Evolutionary conservation across 1,140 invertebrate species (phyloP).

Genomic region (Berghia stephanieae): DNA sequence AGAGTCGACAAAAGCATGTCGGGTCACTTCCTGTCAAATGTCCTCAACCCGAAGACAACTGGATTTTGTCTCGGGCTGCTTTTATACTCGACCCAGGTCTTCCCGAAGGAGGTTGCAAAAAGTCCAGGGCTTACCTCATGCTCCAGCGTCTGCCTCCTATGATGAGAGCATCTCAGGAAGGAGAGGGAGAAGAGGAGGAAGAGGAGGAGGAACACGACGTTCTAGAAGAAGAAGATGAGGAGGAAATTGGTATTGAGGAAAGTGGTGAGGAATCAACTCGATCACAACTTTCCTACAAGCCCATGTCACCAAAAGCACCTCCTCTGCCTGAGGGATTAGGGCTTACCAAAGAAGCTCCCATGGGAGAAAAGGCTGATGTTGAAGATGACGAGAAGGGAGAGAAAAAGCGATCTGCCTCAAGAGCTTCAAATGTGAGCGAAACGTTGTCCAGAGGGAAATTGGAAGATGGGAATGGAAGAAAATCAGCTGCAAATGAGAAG

Average conservation of each 20-base stretch:
- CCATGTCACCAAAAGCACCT: constrained; percentile 57
- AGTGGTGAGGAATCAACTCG: constrained; percentile 21
- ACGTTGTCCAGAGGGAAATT: not conserved
- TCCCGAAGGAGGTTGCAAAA: constrained; percentile 56
- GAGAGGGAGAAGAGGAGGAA: constrained; percentile 40
- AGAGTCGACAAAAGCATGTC: constrained; percentile 56
- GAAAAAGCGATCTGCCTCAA: not conserved
- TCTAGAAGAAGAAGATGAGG: constrained; percentile 41
- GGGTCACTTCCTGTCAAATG: constrained; percentile 47
- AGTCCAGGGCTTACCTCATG: constrained; percentile 56
- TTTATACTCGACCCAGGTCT: constrained; percentile 59
- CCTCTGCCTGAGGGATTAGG: constrained; percentile 56
- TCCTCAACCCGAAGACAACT: constrained; percentile 46
- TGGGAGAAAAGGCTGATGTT: constrained; percentile 32
- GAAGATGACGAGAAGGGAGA: constrained; percentile 7
- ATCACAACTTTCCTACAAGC: constrained; percentile 56
- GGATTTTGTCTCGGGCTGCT: constrained; percentile 52
- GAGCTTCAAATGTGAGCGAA: not conserved
- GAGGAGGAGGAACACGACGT: constrained; percentile 40
- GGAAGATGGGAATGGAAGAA: not conserved
- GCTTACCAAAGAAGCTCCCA: constrained; percentile 45
- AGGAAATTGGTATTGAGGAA: constrained; percentile 33
- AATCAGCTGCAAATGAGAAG: constrained; percentile 12
- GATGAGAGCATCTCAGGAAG: constrained; percentile 39
- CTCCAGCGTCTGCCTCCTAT: constrained; percentile 43